These are phyloP conservation scores for Idaea dimidiata DNA, from an alignment of 2,888 invertebrate genomes.

Conservation along the genomic window DNA sequence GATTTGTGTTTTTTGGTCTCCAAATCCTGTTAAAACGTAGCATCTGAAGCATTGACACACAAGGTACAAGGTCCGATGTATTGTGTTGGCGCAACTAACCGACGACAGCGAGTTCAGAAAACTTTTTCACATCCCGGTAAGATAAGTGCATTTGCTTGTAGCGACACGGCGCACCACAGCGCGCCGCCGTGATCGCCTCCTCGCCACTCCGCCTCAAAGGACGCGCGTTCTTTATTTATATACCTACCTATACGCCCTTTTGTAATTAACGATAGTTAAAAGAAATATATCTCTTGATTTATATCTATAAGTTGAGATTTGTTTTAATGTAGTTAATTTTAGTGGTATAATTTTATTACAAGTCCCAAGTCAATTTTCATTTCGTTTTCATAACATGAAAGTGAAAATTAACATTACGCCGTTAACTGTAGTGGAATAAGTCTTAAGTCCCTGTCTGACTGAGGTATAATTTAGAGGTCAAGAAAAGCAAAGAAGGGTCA, in stretches of 20 bases:
- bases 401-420: too few species aligned
- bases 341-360: constrained; percentile 33
- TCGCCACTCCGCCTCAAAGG: constrained; percentile 66
- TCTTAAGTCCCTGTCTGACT: too few species aligned
- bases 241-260: constrained; percentile 52
- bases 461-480: too few species aligned
- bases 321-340: constrained; percentile 20
- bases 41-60: constrained; percentile 66
- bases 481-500: too few species aligned
- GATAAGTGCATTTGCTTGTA: constrained; percentile 82
- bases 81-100: constrained; percentile 71
- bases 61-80: constrained; percentile 46
- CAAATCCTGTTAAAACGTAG: constrained; percentile 63
- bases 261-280: constrained; percentile 76
- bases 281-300: constrained; percentile 71
- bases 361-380: not conserved
- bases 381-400: too few species aligned
- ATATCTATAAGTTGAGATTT: constrained; percentile 34
- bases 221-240: constrained; percentile 74
- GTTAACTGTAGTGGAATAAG: too few species aligned
- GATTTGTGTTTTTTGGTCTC: constrained; percentile 55
- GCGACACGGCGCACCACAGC: constrained; percentile 73
- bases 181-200: constrained; percentile 66
- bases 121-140: constrained; percentile 76
- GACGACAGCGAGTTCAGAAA: constrained; percentile 67